A percentile compares a stretch with the other conserved stretches of the same genome.
Conservation (phyloP, 2,113 vertebrate species). For the Corythaixoides concolor region DNA sequence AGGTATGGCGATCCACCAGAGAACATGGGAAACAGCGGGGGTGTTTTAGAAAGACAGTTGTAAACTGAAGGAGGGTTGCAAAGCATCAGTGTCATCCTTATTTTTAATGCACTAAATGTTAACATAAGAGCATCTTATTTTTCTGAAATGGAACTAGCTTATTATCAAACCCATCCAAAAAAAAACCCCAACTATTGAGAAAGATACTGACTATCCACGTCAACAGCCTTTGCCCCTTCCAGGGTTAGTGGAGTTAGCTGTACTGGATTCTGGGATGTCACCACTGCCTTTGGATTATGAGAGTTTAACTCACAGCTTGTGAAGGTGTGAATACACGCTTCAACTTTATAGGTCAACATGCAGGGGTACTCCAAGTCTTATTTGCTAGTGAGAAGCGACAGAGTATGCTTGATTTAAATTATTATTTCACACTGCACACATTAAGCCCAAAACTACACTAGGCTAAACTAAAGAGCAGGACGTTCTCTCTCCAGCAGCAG, state of each 20-base stretch:
- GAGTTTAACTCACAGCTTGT: neutral
- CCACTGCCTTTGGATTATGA: neutral
- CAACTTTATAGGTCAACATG: neutral
- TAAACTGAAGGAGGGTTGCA: neutral
- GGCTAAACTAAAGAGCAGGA: neutral
- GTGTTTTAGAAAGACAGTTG: neutral
- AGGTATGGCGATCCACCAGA: neutral
- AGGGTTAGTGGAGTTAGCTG: neutral
- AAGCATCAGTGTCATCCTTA: neutral
- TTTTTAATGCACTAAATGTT: neutral
- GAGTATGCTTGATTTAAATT: neutral
- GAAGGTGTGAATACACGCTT: neutral
- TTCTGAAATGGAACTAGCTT: neutral
- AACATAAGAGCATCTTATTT: neutral
- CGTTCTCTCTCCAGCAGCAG: neutral
- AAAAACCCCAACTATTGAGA: neutral
- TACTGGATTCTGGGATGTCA: neutral
- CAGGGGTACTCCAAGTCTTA: neutral
- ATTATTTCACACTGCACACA: neutral
- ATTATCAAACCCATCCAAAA: neutral
- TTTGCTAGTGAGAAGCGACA: neutral
- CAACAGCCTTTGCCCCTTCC: neutral
- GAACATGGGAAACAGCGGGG: neutral
- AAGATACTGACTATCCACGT: neutral
- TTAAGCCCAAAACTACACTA: neutral